Evolutionary conservation across 2,888 invertebrate genomes (phyloP), one percentile per base, ranked within the genome.

Genomic region (Heliconius aoede): DNA sequence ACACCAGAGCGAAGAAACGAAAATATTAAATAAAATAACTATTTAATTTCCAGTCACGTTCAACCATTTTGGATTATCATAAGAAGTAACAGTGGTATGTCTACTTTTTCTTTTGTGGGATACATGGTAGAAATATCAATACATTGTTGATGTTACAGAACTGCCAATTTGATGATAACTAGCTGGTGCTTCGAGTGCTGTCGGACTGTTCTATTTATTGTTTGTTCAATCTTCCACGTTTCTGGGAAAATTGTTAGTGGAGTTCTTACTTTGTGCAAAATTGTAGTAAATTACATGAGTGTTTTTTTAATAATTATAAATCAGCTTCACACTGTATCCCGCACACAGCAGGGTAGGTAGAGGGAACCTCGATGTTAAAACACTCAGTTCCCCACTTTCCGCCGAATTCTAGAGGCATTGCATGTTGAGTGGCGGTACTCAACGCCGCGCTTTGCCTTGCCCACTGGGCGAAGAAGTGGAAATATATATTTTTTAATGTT

Each of bases 111-210:
- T 30, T 18, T 55, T 55, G 2, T 30, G 24, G 21, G 30, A 55
- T 55, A 36, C 32, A 72, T 60, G 21, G 72, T 60, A 72, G 11
- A 40, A 76, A 55, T 55, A 15, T 72, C 62, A 55, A 83, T 84
- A 82, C 83, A 83, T 81, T 78, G 78, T 78, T 68, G 68, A 73
- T 76, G 79, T 77, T 79, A 79, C 74, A 75, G 69, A 79, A 78
- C 74, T 73, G 67, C 62, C 78, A 78, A 79, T 80, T 79, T 79
- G 78, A 55, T 74, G 74, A 75, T 75, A 79, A 77, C 69, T 72
- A 76, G 67, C 72, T 68, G 24, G 76, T 69, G 68, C 77, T 73
- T 76, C 64, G 68, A 32, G 46, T 73, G 24, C 60, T 73, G 61
- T 69, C 74, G 73, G 65, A 75, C 26, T 72, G 15, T 76, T 76